These are phyloP conservation scores for Drosophila guanche DNA, from an alignment of 1,140 invertebrate species.

Conservation along the genomic window DNA sequence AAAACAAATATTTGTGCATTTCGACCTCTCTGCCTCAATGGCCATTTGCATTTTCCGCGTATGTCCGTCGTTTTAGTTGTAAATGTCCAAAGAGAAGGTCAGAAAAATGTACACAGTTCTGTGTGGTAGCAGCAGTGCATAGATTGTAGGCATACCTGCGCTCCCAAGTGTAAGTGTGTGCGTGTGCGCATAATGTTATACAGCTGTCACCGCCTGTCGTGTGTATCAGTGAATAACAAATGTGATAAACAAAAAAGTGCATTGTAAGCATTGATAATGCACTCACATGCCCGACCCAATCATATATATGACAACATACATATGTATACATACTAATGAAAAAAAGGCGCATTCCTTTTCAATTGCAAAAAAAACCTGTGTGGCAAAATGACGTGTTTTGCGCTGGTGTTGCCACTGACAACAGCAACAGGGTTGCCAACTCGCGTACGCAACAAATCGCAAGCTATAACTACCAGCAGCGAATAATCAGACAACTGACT, in stretches of 20 bases:
- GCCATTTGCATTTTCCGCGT: too few species aligned
- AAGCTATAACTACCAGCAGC: neutral
- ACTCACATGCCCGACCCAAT: conserved; percentile 16
- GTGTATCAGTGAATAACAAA: conserved; percentile 56
- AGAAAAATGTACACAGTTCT: conserved; percentile 56
- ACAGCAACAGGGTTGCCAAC: conserved; percentile 45
- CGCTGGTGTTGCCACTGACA: conserved; percentile 59
- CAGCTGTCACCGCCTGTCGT: conserved; percentile 36
- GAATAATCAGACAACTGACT: neutral
- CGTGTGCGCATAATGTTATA: conserved; percentile 55
- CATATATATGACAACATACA: conserved; percentile 1
- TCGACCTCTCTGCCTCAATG: too few species aligned
- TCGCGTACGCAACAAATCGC: neutral
- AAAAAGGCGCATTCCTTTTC: too few species aligned
- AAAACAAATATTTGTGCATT: neutral
- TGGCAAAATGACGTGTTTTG: conserved; percentile 58
- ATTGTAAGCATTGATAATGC: conserved; percentile 38
- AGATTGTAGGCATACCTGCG: too few species aligned
- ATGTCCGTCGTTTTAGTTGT: conserved; percentile 32
- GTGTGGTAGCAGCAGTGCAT: conserved; percentile 7
- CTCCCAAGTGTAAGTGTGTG: conserved; percentile 29
- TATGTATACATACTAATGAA: neutral
- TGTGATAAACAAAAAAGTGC: conserved; percentile 47
- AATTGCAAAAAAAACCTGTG: conserved; percentile 26
- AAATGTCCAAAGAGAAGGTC: conserved; percentile 53